phyloP scores from a whole-genome alignment of 2,797 vertebrate species.

The Streptopelia turtur region DNA sequence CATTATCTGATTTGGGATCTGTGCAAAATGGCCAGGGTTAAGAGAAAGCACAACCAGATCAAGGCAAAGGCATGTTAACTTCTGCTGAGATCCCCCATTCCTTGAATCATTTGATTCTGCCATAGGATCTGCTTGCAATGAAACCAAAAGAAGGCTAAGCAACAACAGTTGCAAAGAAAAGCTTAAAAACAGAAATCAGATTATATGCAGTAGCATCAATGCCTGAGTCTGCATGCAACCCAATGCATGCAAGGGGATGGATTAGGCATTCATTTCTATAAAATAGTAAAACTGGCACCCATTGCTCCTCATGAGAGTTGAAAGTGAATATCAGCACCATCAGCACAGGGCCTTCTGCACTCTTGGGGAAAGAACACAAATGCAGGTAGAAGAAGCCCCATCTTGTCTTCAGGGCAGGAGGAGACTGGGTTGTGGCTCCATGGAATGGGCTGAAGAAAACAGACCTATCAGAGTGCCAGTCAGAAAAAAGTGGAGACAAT shows the following conservation, averaged over 20 bases:
- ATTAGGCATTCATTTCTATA: neutral
- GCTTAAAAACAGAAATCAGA: neutral
- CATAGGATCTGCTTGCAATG: neutral
- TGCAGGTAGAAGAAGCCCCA: neutral
- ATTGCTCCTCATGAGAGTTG: neutral
- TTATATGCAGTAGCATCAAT: neutral
- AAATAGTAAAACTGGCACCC: neutral
- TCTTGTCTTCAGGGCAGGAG: neutral
- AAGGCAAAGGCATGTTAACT: constrained; percentile 12
- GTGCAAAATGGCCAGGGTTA: neutral
- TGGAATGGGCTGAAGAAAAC: neutral
- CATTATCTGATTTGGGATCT: constrained; percentile 18
- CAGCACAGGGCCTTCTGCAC: fast-evolving
- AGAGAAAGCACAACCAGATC: neutral
- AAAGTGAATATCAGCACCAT: neutral
- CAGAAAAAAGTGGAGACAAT: neutral
- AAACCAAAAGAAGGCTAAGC: neutral
- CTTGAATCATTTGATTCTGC: neutral
- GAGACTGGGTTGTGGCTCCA: neutral
- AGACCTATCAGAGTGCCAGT: neutral
- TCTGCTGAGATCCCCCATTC: neutral
- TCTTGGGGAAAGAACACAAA: too few species aligned
- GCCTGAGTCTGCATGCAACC: neutral
- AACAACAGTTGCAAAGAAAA: neutral
- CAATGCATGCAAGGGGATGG: neutral